Conservation (phyloP, 2,888 invertebrate genomes). For the Trichopria drosophilae region DNA sequence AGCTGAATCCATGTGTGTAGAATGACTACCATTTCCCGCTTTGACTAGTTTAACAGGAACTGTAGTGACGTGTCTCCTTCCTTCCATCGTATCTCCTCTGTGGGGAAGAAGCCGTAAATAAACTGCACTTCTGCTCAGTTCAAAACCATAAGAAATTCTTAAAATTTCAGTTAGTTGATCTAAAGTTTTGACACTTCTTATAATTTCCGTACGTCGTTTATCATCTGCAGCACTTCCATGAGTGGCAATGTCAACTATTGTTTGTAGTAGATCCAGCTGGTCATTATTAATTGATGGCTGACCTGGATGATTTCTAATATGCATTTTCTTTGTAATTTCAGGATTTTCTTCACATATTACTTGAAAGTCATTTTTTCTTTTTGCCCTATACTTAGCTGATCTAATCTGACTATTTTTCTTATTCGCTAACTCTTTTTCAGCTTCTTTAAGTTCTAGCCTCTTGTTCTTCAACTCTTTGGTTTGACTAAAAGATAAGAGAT, state of each 20-base stretch:
- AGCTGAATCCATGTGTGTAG: conserved; percentile 40
- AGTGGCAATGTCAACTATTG: too few relatives aligned
- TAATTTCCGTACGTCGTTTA: conserved; percentile 36
- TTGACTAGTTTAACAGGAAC: conserved; percentile 39
- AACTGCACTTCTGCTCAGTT: conserved; percentile 35
- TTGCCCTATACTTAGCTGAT: conserved; percentile 12
- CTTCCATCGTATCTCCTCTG: conserved; percentile 35
- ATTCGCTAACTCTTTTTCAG: background rate
- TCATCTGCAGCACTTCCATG: too few relatives aligned
- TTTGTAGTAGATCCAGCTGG: conserved; percentile 39
- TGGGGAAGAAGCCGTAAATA: conserved; percentile 39
- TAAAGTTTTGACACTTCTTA: conserved; percentile 33
- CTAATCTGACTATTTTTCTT: background rate
- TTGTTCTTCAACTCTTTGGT: background rate
- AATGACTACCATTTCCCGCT: conserved; percentile 30
- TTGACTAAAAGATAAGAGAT: background rate
- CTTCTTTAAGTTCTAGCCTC: conserved; percentile 2
- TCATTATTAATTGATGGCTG: conserved; percentile 32
- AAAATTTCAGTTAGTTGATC: conserved; percentile 30
- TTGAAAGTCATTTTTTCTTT: conserved; percentile 2
- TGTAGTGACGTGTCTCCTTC: conserved; percentile 40
- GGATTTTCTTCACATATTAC: conserved; percentile 13
- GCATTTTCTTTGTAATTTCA: conserved; percentile 5
- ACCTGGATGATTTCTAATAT: conserved; percentile 25
- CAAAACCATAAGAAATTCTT: conserved; percentile 28